Evolutionary conservation across 2,113 vertebrate genomes (phyloP).

Genomic region (Catharus minimus): DNA sequence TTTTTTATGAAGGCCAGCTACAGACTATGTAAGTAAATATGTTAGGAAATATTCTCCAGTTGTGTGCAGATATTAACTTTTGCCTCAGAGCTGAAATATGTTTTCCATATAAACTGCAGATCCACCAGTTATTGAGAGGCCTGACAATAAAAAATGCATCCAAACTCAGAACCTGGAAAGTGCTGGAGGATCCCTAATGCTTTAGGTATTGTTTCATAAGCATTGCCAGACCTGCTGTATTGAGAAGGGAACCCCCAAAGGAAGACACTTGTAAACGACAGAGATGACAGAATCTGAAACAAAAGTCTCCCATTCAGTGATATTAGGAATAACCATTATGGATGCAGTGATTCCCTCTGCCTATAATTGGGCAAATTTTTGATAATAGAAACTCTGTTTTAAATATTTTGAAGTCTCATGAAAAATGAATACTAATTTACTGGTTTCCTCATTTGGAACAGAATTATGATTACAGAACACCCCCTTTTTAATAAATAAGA

Average conservation of each 20-base stretch:
- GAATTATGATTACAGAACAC: not conserved
- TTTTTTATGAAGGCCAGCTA: not conserved
- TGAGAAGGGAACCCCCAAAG: not conserved
- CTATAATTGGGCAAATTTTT: not conserved
- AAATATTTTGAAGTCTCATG: not conserved
- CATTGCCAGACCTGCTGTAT: not conserved
- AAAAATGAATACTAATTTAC: not conserved
- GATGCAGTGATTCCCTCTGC: not conserved
- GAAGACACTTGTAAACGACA: fast-evolving
- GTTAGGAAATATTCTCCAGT: not conserved
- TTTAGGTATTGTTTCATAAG: not conserved
- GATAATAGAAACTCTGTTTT: not conserved
- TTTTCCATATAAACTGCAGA: not conserved
- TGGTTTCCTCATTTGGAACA: not conserved
- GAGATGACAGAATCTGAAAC: not conserved
- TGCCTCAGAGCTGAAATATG: not conserved
- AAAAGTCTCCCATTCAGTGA: not conserved
- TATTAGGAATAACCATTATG: not conserved
- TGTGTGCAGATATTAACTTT: not conserved
- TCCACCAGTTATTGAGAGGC: not conserved
- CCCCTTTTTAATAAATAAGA: not conserved
- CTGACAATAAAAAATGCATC: not conserved
- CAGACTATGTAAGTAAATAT: not conserved
- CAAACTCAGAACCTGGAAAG: not conserved
- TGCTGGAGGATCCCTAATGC: not conserved